Evolutionary conservation across 2,888 invertebrate genomes (phyloP), one percentile per base, ranked within the genome.

Genomic region (Troilus luridus): DNA sequence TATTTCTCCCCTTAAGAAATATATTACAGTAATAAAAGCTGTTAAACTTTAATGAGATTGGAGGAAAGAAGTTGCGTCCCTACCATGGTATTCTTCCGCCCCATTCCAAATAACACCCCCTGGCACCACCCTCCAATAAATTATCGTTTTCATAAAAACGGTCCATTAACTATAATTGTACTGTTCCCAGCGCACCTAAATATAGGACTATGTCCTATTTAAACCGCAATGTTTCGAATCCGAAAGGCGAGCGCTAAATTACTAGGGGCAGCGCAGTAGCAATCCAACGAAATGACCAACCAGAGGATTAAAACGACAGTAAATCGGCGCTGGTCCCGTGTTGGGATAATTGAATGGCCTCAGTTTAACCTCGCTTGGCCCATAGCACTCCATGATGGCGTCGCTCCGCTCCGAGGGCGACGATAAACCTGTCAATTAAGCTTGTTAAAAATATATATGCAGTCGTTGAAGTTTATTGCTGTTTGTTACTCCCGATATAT

Each of bases 341-440:
- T 85, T n/a, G 21, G 85, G 85, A 85, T 85, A 85, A 85, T 85
- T 85, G 85, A 85, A 85, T 85, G 85, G 85, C 85, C 85, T 58
- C 85, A 56, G 85, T 85, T 85, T 85, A 85, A 54, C 85, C 21
- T 56, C 56, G 85, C 72, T 77, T 27, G 56, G 11, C 21, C 85
- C 72, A 77, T 85, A 85, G 56, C 56, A 56, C 56, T 85, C 85
- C 56, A 58, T 85, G 56, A 77, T 77, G 72, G 72, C 41, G 19
- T 24, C 17, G 24, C 27, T 27, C 14, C 6, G 72, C 27, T 72
- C 14, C 17, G 14, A 7, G 72, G 17, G 27, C 41, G 8, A 2
- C 27, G 27, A 77, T 77, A 77, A 77, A 77, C 72, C 72, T 77
- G 72, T 41, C 72, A 77, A 77, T 77, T 77, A 77, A 77, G 12